These are phyloP conservation scores for Cricetomys ansorgei DNA, from an alignment of 2,113 vertebrate genomes.

Conservation along the genomic window DNA sequence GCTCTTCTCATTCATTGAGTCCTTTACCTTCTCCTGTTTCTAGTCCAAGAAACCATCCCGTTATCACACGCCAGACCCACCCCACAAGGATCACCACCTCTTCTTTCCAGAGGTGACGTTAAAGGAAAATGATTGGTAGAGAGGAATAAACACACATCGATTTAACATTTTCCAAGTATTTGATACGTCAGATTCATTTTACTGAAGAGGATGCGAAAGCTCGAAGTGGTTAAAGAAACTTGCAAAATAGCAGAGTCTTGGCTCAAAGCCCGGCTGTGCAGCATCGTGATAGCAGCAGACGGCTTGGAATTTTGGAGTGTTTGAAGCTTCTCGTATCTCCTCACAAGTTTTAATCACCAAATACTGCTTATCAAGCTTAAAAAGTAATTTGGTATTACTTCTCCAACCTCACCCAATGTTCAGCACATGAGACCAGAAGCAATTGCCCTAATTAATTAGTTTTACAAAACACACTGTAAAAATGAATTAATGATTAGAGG, in stretches of 20 bases:
- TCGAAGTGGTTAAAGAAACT: conserved; percentile 23
- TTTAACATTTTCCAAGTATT: conserved; percentile 42
- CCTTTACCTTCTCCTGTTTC: not conserved
- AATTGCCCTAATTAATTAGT: conserved; percentile 77
- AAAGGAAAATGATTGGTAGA: conserved; percentile 6
- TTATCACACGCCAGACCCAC: not conserved
- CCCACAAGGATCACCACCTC: not conserved
- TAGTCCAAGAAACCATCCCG: not conserved
- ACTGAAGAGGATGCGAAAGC: conserved; percentile 31
- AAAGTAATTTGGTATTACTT: conserved; percentile 65
- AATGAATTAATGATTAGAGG: conserved; percentile 60
- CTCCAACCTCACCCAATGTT: conserved; percentile 48
- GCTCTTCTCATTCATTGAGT: not conserved
- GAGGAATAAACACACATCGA: conserved; percentile 35
- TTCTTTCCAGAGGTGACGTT: not conserved
- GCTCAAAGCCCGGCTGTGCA: not conserved
- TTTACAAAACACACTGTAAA: conserved; percentile 65
- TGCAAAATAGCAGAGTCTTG: not conserved
- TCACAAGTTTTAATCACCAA: conserved; percentile 29
- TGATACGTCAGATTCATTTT: conserved; percentile 4
- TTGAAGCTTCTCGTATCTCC: conserved; percentile 56
- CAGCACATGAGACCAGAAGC: conserved; percentile 46
- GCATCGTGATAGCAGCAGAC: not conserved
- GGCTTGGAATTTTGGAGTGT: not conserved
- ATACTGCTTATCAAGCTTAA: conserved; percentile 65